phyloP scores from a whole-genome alignment of 1,140 invertebrate species.

The Plectrocnemia conspersa region DNA sequence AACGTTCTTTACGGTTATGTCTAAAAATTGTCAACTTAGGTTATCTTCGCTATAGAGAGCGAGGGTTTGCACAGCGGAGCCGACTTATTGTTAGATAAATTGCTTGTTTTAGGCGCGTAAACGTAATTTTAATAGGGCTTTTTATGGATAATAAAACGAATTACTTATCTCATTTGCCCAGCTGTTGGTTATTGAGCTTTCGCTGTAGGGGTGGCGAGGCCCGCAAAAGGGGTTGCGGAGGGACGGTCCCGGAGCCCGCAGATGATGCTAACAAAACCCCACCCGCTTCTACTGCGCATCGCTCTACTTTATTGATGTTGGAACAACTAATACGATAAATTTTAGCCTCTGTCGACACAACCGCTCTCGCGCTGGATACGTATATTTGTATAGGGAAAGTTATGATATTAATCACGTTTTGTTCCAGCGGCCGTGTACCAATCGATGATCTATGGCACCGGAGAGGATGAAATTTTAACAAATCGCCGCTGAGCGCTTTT shows the following conservation, averaged over 20 bases:
- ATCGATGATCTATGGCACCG: too few species aligned
- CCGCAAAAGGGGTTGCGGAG: not conserved
- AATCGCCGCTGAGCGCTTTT: too few species aligned
- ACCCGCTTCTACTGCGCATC: slow-evolving; percentile 33
- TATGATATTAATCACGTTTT: too few species aligned
- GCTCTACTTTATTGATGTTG: slow-evolving; percentile 36
- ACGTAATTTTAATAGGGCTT: slow-evolving; percentile 26
- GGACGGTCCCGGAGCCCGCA: slow-evolving; percentile 14
- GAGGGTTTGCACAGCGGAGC: too few species aligned
- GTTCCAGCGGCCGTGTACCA: too few species aligned
- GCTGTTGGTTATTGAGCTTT: slow-evolving; percentile 25
- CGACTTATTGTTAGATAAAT: too few species aligned
- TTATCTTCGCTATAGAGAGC: too few species aligned
- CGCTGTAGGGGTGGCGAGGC: slow-evolving; percentile 4
- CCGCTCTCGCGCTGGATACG: too few species aligned
- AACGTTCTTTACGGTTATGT: too few species aligned
- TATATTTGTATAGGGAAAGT: too few species aligned
- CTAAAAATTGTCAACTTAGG: too few species aligned
- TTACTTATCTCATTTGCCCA: slow-evolving; percentile 30
- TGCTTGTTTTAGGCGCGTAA: slow-evolving; percentile 23
- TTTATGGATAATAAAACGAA: slow-evolving; percentile 31
- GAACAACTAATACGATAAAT: slow-evolving; percentile 36
- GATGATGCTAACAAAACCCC: slow-evolving; percentile 28
- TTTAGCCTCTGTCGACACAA: slow-evolving; percentile 31
- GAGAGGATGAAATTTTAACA: too few species aligned